These are phyloP conservation scores for Enhydra lutris DNA, from an alignment of 2,113 vertebrate genomes.

Conservation along the genomic window DNA sequence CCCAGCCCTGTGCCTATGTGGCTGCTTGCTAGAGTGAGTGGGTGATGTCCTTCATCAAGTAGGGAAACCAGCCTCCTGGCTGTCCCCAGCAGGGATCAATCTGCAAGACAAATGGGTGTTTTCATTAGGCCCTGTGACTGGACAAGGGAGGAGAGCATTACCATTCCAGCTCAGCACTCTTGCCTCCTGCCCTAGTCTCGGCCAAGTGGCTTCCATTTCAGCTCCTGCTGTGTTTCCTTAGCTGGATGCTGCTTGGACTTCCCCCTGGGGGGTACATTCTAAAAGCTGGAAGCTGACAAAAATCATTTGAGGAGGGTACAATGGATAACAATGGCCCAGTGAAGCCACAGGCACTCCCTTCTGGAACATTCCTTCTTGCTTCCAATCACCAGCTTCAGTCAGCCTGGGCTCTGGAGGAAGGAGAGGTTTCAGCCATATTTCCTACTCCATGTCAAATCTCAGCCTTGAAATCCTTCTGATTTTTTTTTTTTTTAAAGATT, in stretches of 20 bases:
- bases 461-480: background rate
- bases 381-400: background rate
- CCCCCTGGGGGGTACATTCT: background rate
- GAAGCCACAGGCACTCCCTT: background rate
- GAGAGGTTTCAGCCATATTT: background rate
- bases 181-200: background rate
- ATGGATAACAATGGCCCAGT: background rate
- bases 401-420: background rate
- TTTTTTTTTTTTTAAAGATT: no score
- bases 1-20: background rate
- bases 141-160: background rate
- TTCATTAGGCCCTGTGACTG: background rate
- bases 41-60: background rate
- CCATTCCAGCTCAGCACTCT: background rate
- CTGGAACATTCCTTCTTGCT: background rate
- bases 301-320: background rate
- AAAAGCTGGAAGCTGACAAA: background rate
- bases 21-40: background rate
- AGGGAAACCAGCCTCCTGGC: background rate
- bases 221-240: background rate
- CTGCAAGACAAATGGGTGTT: slow-evolving; percentile 31
- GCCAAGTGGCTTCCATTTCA: background rate
- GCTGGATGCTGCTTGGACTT: background rate
- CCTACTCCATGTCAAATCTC: background rate
- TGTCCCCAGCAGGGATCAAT: background rate